These are phyloP conservation scores for Bactericera cockerelli DNA, from an alignment of 1,140 invertebrate species.

Conservation along the genomic window DNA sequence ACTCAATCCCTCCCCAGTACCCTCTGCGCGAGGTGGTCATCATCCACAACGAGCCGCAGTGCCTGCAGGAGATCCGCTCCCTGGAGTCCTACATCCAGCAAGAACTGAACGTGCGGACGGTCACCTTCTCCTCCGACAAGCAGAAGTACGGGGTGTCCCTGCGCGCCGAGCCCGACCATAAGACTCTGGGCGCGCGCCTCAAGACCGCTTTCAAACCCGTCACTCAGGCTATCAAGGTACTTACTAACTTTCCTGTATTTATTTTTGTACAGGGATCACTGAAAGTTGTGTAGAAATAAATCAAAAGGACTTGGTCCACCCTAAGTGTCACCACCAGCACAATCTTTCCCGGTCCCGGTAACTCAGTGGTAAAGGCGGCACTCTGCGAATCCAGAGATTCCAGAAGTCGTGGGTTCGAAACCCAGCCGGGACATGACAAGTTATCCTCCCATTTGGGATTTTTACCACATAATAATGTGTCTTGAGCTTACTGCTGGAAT, in stretches of 20 bases:
- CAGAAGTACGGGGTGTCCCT: constrained; percentile 84
- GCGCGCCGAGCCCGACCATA: constrained; percentile 82
- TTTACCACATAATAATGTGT: no score
- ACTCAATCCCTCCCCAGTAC: constrained; percentile 41
- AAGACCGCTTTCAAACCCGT: constrained; percentile 84
- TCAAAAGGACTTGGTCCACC: no score
- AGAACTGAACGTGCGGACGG: constrained; percentile 81
- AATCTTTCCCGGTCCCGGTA: no score
- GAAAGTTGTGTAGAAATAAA: no score
- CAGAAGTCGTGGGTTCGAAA: no score
- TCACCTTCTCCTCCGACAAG: constrained; percentile 86
- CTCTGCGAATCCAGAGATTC: no score
- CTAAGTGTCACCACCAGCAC: no score
- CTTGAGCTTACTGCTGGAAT: no score
- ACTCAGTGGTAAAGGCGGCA: no score
- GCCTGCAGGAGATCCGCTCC: constrained; percentile 63
- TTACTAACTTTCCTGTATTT: constrained; percentile 16
- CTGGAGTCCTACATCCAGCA: constrained; percentile 78
- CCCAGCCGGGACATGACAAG: no score
- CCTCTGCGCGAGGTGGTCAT: constrained; percentile 90
- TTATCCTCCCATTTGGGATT: no score
- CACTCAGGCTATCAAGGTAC: constrained; percentile 58
- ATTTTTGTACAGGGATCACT: no score
- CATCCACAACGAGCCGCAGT: constrained; percentile 68
- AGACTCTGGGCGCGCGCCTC: constrained; percentile 65